Evolutionary conservation across 2,888 invertebrate species (phyloP).

Genomic region (Nomada fucata): DNA sequence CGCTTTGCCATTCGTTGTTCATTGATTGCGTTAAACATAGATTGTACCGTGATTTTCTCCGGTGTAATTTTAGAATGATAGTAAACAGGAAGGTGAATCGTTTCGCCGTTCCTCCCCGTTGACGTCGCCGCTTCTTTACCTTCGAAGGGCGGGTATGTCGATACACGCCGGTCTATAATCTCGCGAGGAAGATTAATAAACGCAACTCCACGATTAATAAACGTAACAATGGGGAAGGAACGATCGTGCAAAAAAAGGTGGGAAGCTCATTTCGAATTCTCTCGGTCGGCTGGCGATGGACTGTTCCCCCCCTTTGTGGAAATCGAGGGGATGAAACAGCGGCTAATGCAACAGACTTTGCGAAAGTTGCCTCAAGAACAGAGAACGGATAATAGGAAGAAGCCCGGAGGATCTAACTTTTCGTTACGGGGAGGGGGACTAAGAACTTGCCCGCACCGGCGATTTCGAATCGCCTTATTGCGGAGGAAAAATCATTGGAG

Average conservation of each 20-base stretch:
- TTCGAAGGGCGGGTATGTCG: neutral
- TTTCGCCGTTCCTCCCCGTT: neutral
- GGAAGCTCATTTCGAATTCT: neutral
- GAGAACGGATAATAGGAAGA: neutral
- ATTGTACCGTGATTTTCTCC: neutral
- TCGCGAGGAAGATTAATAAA: neutral
- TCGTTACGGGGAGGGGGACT: neutral
- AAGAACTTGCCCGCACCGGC: neutral
- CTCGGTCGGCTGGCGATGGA: neutral
- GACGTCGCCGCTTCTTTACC: slow-evolving; percentile 5
- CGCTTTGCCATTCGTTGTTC: too few relatives aligned
- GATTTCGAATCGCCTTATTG: neutral
- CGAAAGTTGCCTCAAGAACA: neutral
- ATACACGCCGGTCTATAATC: neutral
- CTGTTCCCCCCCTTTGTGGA: neutral
- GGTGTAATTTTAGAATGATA: slow-evolving; percentile 6
- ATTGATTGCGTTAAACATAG: too few relatives aligned
- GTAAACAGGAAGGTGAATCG: neutral
- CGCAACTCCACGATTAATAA: neutral
- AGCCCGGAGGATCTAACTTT: neutral
- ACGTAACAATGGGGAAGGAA: neutral
- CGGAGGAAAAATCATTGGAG: too few relatives aligned
- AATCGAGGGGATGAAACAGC: neutral
- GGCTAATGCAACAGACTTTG: neutral
- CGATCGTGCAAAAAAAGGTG: neutral